These are phyloP conservation scores for Bovichtus variegatus DNA, from an alignment of 2,797 vertebrate genomes.

Conservation along the genomic window DNA sequence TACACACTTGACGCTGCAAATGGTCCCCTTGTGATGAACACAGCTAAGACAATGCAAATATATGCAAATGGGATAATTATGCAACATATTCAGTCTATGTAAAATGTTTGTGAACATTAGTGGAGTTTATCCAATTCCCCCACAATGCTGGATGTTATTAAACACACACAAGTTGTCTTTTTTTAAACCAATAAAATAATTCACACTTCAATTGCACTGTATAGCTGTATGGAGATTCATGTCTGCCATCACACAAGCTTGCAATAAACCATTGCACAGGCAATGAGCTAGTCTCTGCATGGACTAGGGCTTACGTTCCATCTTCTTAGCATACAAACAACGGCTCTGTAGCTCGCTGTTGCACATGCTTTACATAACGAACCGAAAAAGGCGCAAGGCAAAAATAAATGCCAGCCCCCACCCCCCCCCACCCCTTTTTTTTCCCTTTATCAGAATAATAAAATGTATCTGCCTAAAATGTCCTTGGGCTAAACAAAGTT, in stretches of 20 bases:
- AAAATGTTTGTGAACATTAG: neutral
- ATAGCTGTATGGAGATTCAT: neutral
- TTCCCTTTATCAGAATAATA: constrained; percentile 19
- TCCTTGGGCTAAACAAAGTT: constrained; percentile 59
- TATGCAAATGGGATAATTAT: neutral
- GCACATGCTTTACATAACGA: constrained; percentile 19
- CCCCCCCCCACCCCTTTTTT: neutral
- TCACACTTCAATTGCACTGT: neutral
- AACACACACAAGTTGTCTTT: neutral
- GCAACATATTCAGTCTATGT: neutral
- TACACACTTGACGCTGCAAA: neutral
- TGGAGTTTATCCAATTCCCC: neutral
- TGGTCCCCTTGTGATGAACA: neutral
- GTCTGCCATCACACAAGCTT: neutral
- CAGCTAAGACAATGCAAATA: neutral
- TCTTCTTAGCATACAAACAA: constrained; percentile 23
- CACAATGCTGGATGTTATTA: neutral
- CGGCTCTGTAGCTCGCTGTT: constrained; percentile 13
- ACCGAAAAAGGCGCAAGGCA: constrained; percentile 7
- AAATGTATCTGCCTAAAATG: constrained; percentile 32
- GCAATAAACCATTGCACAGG: constrained; percentile 5
- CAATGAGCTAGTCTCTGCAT: constrained; percentile 15
- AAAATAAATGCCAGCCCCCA: neutral
- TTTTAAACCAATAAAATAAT: neutral
- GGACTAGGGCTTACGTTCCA: neutral